These are phyloP conservation scores for Papilio machaon DNA, from an alignment of 1,140 invertebrate species.

Conservation along the genomic window DNA sequence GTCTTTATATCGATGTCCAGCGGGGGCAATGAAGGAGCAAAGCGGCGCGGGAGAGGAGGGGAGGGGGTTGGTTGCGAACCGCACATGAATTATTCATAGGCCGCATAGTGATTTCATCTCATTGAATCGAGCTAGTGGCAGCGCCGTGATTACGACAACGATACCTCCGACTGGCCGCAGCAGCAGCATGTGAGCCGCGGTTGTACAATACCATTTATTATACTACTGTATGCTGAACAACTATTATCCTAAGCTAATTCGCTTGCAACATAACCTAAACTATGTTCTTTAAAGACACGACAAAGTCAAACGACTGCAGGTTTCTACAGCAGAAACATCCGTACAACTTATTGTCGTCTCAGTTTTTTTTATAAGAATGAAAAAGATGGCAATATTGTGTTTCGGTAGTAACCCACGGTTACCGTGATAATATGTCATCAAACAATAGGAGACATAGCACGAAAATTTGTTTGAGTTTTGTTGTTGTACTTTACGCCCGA, in stretches of 20 bases:
- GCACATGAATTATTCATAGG: constrained; percentile 79
- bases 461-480: too few relatives aligned
- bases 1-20: constrained; percentile 61
- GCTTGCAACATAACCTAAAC: not conserved
- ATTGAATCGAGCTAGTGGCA: constrained; percentile 71
- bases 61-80: constrained; percentile 57
- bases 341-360: too few relatives aligned
- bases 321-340: too few relatives aligned
- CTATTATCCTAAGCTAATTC: not conserved
- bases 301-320: too few relatives aligned
- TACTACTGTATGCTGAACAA: not conserved
- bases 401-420: too few relatives aligned
- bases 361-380: too few relatives aligned
- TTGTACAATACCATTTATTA: constrained; percentile 44
- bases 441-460: too few relatives aligned
- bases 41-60: constrained; percentile 31
- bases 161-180: constrained; percentile 63
- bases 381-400: too few relatives aligned
- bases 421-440: too few relatives aligned
- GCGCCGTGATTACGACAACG: constrained; percentile 77
- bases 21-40: constrained; percentile 46
- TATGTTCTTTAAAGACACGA: not conserved
- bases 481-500: too few relatives aligned
- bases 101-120: constrained; percentile 81
- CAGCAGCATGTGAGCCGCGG: constrained; percentile 38